phyloP scores from a whole-genome alignment of 2,797 vertebrate species.

The Phataginus tricuspis region DNA sequence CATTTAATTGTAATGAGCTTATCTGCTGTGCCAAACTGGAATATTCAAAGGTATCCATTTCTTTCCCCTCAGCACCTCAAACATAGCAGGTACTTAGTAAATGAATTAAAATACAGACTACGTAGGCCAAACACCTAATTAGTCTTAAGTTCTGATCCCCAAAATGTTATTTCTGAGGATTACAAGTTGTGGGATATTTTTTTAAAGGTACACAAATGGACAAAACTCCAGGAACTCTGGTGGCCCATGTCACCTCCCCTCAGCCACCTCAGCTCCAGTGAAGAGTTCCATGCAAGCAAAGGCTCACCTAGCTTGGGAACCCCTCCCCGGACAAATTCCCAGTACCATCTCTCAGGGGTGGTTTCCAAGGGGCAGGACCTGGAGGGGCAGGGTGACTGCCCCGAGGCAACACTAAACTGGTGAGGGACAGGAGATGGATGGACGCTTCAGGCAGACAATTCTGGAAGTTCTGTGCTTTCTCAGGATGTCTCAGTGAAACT shows the following conservation, averaged over 20 bases:
- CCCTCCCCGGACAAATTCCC: not conserved
- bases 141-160: not conserved
- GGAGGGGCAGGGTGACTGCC: rapidly evolving
- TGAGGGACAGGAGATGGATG: no score
- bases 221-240: not conserved
- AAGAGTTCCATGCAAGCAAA: not conserved
- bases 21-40: not conserved
- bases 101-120: not conserved
- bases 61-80: not conserved
- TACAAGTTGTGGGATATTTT: not conserved
- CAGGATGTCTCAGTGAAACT: not conserved
- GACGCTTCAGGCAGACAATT: not conserved
- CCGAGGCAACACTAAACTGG: rapidly evolving
- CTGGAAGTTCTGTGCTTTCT: not conserved
- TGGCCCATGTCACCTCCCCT: not conserved
- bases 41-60: not conserved
- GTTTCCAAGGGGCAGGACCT: not conserved
- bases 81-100: not conserved
- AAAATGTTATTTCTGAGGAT: not conserved
- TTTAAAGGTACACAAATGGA: not conserved
- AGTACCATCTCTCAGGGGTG: not conserved
- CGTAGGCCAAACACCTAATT: not conserved
- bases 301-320: not conserved
- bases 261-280: not conserved
- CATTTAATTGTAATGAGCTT: not conserved